phyloP scores from a whole-genome alignment of 2,113 vertebrate species.

The Pampusana beccarii region DNA sequence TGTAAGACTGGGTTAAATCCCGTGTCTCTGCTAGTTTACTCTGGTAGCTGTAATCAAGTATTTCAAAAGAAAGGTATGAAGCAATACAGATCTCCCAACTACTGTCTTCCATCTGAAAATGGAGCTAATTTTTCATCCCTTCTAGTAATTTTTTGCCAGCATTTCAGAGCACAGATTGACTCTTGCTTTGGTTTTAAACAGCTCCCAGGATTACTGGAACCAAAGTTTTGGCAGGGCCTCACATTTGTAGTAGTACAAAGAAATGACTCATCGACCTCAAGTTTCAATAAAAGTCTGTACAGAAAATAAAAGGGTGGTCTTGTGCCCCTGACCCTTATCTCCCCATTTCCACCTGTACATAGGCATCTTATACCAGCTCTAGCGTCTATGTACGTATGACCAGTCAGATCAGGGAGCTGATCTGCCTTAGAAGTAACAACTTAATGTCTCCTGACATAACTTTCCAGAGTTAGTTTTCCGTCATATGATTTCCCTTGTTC shows the following conservation, averaged over 20 bases:
- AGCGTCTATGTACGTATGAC: background rate
- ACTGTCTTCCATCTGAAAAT: background rate
- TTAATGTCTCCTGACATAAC: background rate
- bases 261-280: background rate
- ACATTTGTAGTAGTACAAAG: background rate
- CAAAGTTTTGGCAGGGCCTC: background rate
- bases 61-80: background rate
- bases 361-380: background rate
- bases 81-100: background rate
- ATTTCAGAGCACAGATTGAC: background rate
- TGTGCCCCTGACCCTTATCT: background rate
- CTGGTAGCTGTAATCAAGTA: background rate
- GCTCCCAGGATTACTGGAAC: background rate
- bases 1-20: background rate
- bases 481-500: background rate
- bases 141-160: background rate
- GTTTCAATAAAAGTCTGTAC: background rate
- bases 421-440: background rate
- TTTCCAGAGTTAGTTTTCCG: background rate
- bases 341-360: background rate
- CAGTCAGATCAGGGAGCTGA: background rate
- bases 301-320: background rate
- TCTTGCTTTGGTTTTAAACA: background rate
- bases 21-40: background rate
- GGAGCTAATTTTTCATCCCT: accelerated